Evolutionary conservation across 2,888 invertebrate species (phyloP), one percentile per base, ranked within the genome.

Genomic region (Acronicta leporina): DNA sequence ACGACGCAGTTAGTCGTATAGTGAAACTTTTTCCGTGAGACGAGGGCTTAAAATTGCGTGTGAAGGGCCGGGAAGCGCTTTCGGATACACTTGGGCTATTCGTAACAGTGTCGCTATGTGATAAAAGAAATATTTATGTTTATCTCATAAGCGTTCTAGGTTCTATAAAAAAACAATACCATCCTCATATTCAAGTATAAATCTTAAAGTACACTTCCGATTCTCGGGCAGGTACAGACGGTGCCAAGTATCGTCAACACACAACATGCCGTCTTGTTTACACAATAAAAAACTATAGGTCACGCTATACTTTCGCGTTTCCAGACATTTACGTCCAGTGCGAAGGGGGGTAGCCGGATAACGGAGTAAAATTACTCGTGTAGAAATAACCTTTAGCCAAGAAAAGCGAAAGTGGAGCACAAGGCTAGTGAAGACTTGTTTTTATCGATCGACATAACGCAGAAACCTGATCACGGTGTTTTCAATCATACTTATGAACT

Each of bases 341-440:
- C 46, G 55, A 68, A 57, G 54, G 71, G 71, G 69, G 61, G 59
- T 56, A 59, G 58, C 57, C 54, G 56, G 67, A 73, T 65, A 68
- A 68, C 71, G 16, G 63, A 68, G 67, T 68, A 73, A 73, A 75
- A 61, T 73, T 61, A 75, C 73, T 75, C 68, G 73, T 76, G 76
- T 73, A 76, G 75, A 82, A 82, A 79, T 79, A 84, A 85, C 80
- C 83, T 84, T 84, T 84, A 77, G 78, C 67, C 80, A 79, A 78
- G 81, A 85, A 86, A 85, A 87, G 81, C 83, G 86, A 87, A 86
- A 86, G 86, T 86, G 77, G 84, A 84, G 79, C 85, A 82, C 82
- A 82, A 83, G 81, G 84, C 83, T 82, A 80, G 68, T 64, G 82
- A 81, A 83, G 78, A 80, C 81, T 82, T 73, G 83, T 83, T 85